A percentile compares a stretch with the other conserved stretches of the same genome.
Conservation (phyloP, 2,888 invertebrate genomes). For the Dexiosoma caninum region DNA sequence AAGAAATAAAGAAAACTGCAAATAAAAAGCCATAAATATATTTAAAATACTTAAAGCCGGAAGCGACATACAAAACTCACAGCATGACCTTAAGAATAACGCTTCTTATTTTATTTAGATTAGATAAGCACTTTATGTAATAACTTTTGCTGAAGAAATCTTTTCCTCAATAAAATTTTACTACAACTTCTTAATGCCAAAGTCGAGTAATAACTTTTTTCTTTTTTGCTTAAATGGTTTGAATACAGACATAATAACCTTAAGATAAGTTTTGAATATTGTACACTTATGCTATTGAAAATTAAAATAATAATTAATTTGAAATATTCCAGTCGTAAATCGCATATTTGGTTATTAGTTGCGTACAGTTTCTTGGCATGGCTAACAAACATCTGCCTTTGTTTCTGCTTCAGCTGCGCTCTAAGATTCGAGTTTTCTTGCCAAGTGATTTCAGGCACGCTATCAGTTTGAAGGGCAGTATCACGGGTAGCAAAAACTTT, state of each 20-base stretch:
- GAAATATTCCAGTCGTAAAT: slow-evolving; percentile 16
- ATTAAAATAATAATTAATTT: slow-evolving; percentile 18
- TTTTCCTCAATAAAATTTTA: not conserved
- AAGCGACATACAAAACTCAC: slow-evolving; percentile 50
- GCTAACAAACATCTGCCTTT: not conserved
- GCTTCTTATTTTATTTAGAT: slow-evolving; percentile 18
- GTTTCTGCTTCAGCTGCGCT: not conserved
- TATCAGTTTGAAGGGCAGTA: not conserved
- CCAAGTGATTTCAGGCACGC: not conserved
- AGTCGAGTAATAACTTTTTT: not conserved
- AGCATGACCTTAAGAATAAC: slow-evolving; percentile 45
- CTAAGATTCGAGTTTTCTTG: not conserved
- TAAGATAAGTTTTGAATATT: slow-evolving; percentile 9
- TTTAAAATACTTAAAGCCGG: slow-evolving; percentile 48
- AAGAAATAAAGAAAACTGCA: too few relatives aligned
- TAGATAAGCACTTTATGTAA: slow-evolving; percentile 36
- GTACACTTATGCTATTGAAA: not conserved
- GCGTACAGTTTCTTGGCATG: not conserved
- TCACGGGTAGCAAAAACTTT: not conserved
- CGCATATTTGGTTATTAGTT: not conserved
- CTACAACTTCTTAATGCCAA: not conserved
- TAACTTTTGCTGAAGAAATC: not conserved
- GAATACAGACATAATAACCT: not conserved
- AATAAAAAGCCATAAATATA: too few relatives aligned
- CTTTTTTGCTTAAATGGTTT: slow-evolving; percentile 1